Evolutionary conservation across 1,140 invertebrate species (phyloP), one percentile per base, ranked within the genome.

Genomic region (Caenorhabditis latens): DNA sequence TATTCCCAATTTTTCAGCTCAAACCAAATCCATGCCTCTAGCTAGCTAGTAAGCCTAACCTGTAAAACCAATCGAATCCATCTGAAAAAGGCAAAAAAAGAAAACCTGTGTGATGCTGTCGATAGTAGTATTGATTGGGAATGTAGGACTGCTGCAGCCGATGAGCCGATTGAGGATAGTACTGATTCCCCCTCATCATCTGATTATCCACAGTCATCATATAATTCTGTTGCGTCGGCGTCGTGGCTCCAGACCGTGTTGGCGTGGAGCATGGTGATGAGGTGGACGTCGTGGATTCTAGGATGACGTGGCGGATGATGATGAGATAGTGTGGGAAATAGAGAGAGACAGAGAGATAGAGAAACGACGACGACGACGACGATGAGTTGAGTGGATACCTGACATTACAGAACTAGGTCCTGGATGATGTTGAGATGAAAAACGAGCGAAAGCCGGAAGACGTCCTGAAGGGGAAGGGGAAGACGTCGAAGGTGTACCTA

Each of bases 201-300:
- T 63, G 21, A 9, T 11, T 21, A 11, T 63, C 13, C 58, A 16
- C n/a, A 14, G 14, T n/a, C 32, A 42, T 46, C 67, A 71, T 71
- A 40, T 79, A 79, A 40, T n/a, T 79, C 21, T 79, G 71, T 13
- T 79, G 71, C 7, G 71, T 79, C n/a, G 71, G 71, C 46, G 71
- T 79, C 46, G 71, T 50, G 2, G 71, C n/a, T 79, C 71, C 71
- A 14, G 71, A 79, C 24, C 71, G 71, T 50, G 71, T 79, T 14
- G 71, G 71, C n/a, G 71, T 79, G 7, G 71, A 79, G 71, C 71
- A 79, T 19, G 55, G 42, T n/a, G 83, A 84, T 57, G 83, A 84
- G 83, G 24, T n/a, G 83, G 42, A 53, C 21, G 46, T 75, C 24
- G 63, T 46, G 42, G 43, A 79, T 43, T 67, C 63, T 50, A 79